Evolutionary conservation across 2,888 invertebrate genomes (phyloP), one percentile per base, ranked within the genome.

Genomic region (Labia minor): DNA sequence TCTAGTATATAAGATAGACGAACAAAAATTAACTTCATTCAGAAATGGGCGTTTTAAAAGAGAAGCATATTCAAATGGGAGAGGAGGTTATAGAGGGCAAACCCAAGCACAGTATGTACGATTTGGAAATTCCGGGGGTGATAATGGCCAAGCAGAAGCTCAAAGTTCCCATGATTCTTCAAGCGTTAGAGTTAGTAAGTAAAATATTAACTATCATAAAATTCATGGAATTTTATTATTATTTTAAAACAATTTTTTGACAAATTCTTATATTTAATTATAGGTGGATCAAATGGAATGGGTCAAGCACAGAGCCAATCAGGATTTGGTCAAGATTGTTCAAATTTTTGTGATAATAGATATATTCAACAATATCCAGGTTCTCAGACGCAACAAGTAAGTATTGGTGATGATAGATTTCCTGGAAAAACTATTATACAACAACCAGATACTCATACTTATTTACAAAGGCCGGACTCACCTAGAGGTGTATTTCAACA

Each of bases 271-370:
- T n/a, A n/a, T n/a, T n/a, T n/a, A n/a, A 64, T 65, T 79, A 71
- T 72, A 92, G 91, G 84, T 80, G 91, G 91, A 63, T 85, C 81
- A 70, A 87, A 86, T 74, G 92, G 92, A 67, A 91, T 92, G 89
- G 92, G 92, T 0, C 91, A 91, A 80, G 92, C 92, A 0, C 92
- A 92, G 78, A 91, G 91, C 77, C 92, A 92, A 78, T 88, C 89
- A 64, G 82, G 85, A 68, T 84, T 86, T 65, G 83, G 85, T 64
- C 82, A 81, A 0, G 83, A 82, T 69, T 89, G 89, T 72, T 86
- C 85, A n/a, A 87, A 84, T 63, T 89, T 88, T 75, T 77, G 62
- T 37, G 49, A 11, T 11, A 33, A 63, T 61, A 67, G 69, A 18
- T 65, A 37, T 6, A 61, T 21, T 21, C 64, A 49, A 19, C 65